Base-by-base conservation (phyloP, 2,113 vertebrate genomes). In the Poecilia latipinna region DNA sequence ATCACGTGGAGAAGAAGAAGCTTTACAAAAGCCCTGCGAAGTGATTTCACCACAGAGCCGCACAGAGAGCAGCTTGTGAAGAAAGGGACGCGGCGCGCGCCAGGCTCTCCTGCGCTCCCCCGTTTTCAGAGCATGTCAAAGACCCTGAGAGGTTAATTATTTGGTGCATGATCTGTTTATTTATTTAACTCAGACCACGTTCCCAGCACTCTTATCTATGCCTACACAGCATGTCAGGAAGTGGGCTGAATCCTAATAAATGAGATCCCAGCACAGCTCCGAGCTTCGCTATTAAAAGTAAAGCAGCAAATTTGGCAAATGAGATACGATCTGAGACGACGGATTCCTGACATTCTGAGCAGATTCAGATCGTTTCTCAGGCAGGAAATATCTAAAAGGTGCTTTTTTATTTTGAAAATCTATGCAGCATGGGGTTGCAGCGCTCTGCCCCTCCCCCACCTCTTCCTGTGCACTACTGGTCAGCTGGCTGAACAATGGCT, bases 61-160 rank as follows among this genome's bases (percentile, higher is more conserved):
- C 54, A 81, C 29, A 70, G 29, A 51, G 4, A 76, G 73, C 61
- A 71, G 80, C 60, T 68, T 77, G 29, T 22, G 66, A 65, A 31
- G 28, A 60, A 5, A 31, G 29, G 48, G 3, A 48, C 54, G 44
- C 32, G 64, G 63, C 73, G 63, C 61, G 68, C n/a, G 51, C 7
- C 7, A 5, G 33, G 64, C 54, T 39, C 61, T 31, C 72, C 72
- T 35, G 48, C 70, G 11, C 60, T 26, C 13, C 70, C 80, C 85
- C 75, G 75, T 78, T 89, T 88, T 83, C 82, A 87, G 87, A 90
- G 83, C 74, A 80, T 82, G 90, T 90, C 75, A 82, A 77, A 92
- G 88, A 94, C 89, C 91, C 90, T 80, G 78, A 84, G 89, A 90
- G 92, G 89, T 89, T 93, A 92, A 94, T 93, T 94, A 92, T 89